These are phyloP conservation scores for Oryzias sinensis DNA, from an alignment of 2,797 vertebrate genomes.

Conservation along the genomic window DNA sequence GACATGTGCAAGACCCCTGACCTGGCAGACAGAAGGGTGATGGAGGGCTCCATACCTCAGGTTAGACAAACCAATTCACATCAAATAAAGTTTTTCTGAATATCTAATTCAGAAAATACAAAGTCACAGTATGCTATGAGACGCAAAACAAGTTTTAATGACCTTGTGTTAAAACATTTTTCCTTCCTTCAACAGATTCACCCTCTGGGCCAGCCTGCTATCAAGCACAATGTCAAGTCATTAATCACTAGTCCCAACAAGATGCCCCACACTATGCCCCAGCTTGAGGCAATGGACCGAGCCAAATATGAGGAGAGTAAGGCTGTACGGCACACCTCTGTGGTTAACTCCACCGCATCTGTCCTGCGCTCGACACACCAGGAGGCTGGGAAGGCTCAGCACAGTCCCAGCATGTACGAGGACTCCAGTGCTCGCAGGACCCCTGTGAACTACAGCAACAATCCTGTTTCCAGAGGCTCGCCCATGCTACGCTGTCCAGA, in stretches of 20 bases:
- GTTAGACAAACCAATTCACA: constrained; percentile 59
- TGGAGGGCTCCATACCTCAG: constrained; percentile 93
- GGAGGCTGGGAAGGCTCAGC: constrained; percentile 88
- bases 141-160: constrained; percentile 1
- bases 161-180: constrained; percentile 1
- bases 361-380: constrained; percentile 94
- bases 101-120: background rate
- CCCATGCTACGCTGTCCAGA: constrained; percentile 89
- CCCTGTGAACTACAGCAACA: constrained; percentile 87
- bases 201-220: constrained; percentile 84
- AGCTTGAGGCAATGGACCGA: constrained; percentile 87
- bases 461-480: constrained; percentile 89
- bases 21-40: constrained; percentile 82
- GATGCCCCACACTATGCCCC: constrained; percentile 83
- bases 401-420: constrained; percentile 96
- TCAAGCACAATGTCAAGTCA: constrained; percentile 99
- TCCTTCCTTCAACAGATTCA: constrained; percentile 82
- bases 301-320: constrained; percentile 92
- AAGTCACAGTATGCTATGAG: background rate
- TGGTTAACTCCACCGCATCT: constrained; percentile 92
- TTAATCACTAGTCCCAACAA: constrained; percentile 93
- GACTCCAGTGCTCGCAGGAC: constrained; percentile 91
- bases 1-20: constrained; percentile 93
- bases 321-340: constrained; percentile 87
- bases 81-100: background rate